Base-by-base conservation (phyloP, 2,113 vertebrate species). In the Thunnus maccoyii region DNA sequence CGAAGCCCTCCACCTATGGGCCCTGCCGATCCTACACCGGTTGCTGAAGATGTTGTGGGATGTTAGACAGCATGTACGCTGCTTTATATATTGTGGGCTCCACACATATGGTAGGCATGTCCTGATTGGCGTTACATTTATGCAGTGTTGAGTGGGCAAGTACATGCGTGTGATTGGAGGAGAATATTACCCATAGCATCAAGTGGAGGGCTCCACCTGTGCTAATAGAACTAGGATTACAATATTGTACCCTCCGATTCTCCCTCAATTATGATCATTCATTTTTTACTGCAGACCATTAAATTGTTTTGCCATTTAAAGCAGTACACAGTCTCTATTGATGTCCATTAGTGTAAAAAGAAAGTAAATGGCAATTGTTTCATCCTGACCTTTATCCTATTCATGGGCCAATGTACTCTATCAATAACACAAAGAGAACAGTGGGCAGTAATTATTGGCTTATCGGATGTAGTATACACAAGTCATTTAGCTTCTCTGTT, bases 321-420 rank as follows among this genome's bases (percentile, higher is more conserved):
- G 62, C 30, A 46, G 36, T 55, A 68, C 87, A 84, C 50, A n/a
- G 15, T 71, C 56, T 76, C 48, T 78, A 86, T 83, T 72, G 86
- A 90, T 84, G 74, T 82, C 41, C 84, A 86, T 90, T 86, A 78
- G 58, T 74, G 71, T 77, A 70, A 85, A 88, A 85, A 78, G 22
- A 55, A 85, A 83, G 67, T 63, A 84, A 76, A 84, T 82, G 80
- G 60, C 71, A 57, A 80, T 82, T 92, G 79, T 85, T 88, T 73
- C 78, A 85, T 80, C 67, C 74, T 92, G 88, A 91, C 87, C 84
- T 91, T 91, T 87, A 83, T 85, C 52, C 75, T 58, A 16, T 86
- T 90, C 55, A 89, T 90, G 60, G 77, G 68, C 56, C 65, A 68
- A 51, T 80, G 71, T 78, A 78, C 32, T 80, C 32, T 69, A 76